Conservation (phyloP, 2,113 vertebrate species). For the Collichthys lucidus region DNA sequence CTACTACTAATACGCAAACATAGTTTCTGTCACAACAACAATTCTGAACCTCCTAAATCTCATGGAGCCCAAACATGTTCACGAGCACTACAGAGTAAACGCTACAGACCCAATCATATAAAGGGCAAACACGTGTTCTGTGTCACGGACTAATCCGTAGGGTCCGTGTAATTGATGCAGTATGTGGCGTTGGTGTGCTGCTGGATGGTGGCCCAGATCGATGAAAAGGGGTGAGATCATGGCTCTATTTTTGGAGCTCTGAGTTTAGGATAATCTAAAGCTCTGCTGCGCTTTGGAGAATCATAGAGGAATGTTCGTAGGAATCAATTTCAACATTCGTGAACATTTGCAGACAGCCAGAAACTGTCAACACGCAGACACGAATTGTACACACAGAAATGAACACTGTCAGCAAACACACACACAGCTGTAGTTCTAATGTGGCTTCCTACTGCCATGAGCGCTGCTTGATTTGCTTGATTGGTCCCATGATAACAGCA, state of each 20-base stretch:
- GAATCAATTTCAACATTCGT: constrained; percentile 23
- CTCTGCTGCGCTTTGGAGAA: constrained; percentile 25
- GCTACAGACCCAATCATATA: constrained; percentile 38
- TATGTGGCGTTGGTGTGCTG: constrained; percentile 61
- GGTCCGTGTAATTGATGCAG: constrained; percentile 70
- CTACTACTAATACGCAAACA: not conserved
- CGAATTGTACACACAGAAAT: constrained; percentile 28
- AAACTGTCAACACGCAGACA: constrained; percentile 2
- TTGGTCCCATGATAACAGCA: constrained; percentile 33
- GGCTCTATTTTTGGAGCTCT: constrained; percentile 65
- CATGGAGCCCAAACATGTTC: not conserved
- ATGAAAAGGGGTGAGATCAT: constrained; percentile 69
- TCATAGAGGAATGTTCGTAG: constrained; percentile 22
- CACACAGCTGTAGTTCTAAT: constrained; percentile 10
- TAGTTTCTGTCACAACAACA: constrained; percentile 22
- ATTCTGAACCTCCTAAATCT: constrained; percentile 18
- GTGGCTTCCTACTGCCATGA: constrained; percentile 14
- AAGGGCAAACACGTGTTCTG: constrained; percentile 73
- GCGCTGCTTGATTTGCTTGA: constrained; percentile 27
- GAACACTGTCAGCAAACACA: constrained; percentile 20
- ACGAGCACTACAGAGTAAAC: constrained; percentile 20
- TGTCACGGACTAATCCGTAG: constrained; percentile 65
- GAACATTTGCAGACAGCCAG: constrained; percentile 25
- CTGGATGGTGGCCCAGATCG: constrained; percentile 65
- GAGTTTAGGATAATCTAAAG: constrained; percentile 50